phyloP scores from a whole-genome alignment of 2,113 vertebrate species.

The Lasiurus cinereus region DNA sequence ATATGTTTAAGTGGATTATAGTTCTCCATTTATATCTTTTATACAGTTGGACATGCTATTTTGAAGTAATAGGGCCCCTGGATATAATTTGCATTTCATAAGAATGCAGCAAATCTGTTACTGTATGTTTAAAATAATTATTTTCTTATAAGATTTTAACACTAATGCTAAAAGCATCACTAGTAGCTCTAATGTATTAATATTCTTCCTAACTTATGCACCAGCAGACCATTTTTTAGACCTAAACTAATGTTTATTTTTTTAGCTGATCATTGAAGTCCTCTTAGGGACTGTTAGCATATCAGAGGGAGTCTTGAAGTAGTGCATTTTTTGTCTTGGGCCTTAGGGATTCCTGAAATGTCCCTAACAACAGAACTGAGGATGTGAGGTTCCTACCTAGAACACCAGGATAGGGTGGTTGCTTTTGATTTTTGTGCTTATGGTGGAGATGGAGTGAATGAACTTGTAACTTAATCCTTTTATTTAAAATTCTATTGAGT shows the following conservation, averaged over 20 bases:
- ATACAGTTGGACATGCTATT: constrained; percentile 74
- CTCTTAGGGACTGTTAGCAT: constrained; percentile 22
- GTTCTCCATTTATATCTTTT: constrained; percentile 77
- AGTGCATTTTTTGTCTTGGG: constrained; percentile 34
- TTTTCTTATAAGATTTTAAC: constrained; percentile 70
- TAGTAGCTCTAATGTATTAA: constrained; percentile 42
- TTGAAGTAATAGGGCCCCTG: constrained; percentile 60
- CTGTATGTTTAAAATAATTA: constrained; percentile 74
- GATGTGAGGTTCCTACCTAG: background rate
- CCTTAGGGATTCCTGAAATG: background rate
- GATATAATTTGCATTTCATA: constrained; percentile 80
- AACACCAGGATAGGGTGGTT: background rate
- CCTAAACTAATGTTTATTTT: constrained; percentile 63
- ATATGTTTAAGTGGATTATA: constrained; percentile 75
- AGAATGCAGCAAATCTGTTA: constrained; percentile 64
- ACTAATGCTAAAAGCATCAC: constrained; percentile 58
- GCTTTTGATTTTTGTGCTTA: background rate
- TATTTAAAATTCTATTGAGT: constrained; percentile 30
- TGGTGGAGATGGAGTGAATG: background rate
- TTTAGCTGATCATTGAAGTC: constrained; percentile 48
- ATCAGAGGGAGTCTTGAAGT: constrained; percentile 35
- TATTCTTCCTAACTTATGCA: constrained; percentile 57
- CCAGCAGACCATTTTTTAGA: constrained; percentile 50
- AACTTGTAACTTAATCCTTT: background rate
- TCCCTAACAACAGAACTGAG: background rate